A percentile compares a stretch with the other conserved stretches of the same genome.
These are phyloP conservation scores for Ormyrus nitidulus DNA, from an alignment of 2,888 invertebrate species.

Conservation along the genomic window DNA sequence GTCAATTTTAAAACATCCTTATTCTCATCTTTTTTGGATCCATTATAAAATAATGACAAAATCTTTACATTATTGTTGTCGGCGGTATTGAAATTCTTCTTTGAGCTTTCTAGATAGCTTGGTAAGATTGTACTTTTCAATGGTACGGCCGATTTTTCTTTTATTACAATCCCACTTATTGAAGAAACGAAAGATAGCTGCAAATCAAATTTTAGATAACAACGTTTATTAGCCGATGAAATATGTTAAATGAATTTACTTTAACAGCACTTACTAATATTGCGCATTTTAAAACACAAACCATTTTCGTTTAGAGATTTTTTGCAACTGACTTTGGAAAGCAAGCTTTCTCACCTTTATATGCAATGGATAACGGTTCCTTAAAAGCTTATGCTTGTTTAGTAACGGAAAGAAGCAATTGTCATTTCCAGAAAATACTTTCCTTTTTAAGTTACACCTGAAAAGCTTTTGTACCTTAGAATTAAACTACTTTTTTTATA, in stretches of 20 bases:
- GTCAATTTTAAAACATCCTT: no score
- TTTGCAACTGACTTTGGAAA: background rate
- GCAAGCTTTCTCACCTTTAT: background rate
- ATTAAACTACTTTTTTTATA: slow-evolving; percentile 18
- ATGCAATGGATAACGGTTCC: background rate
- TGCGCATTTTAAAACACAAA: background rate
- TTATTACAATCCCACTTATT: background rate
- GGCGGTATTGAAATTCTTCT: background rate
- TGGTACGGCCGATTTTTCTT: background rate
- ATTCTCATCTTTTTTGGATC: background rate
- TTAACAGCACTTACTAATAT: slow-evolving; percentile 15
- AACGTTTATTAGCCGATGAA: background rate
- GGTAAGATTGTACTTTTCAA: background rate
- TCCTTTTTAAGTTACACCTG: no score
- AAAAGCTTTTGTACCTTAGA: background rate
- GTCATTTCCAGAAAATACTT: no score
- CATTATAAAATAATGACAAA: background rate
- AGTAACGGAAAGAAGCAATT: slow-evolving; percentile 33
- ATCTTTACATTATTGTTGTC: background rate
- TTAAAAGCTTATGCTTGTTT: slow-evolving; percentile 41
- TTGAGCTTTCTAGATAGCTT: background rate
- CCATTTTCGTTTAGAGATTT: slow-evolving; percentile 4
- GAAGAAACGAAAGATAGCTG: background rate
- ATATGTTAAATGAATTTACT: background rate
- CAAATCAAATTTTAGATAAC: background rate